phyloP scores from a whole-genome alignment of 2,113 vertebrate species.

The Xenotilapia longispinis region DNA sequence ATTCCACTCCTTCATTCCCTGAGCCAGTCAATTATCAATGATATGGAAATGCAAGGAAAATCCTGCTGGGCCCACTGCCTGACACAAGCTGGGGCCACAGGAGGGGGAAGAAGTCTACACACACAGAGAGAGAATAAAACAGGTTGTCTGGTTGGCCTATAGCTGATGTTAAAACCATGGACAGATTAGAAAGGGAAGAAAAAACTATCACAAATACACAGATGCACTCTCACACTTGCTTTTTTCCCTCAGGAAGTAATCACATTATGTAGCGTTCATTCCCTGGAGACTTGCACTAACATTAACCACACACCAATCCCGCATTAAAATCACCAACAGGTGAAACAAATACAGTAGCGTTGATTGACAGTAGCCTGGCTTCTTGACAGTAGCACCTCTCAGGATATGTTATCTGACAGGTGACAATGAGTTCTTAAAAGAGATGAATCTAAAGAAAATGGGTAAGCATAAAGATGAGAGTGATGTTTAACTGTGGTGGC shows the following conservation, averaged over 20 bases:
- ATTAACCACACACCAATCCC: fast-evolving
- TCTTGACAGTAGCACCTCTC: not conserved
- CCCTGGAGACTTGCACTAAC: not conserved
- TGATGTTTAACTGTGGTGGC: not conserved
- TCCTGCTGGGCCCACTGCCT: slow-evolving; percentile 18
- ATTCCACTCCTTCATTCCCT: slow-evolving; percentile 18
- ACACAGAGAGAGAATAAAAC: fast-evolving
- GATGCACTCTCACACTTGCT: not conserved
- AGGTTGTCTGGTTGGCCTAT: not conserved
- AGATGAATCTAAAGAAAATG: not conserved
- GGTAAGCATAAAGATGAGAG: fast-evolving
- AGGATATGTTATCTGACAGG: not conserved
- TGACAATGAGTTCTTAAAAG: not conserved
- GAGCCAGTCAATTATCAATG: slow-evolving; percentile 52
- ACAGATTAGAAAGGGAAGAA: not conserved
- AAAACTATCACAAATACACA: not conserved
- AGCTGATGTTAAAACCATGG: not conserved
- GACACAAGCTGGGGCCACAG: not conserved
- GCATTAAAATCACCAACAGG: not conserved
- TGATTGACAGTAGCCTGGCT: not conserved
- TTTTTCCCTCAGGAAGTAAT: not conserved
- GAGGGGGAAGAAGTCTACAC: not conserved
- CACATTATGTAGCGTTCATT: not conserved
- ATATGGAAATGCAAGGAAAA: slow-evolving; percentile 44
- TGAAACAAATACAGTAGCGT: not conserved